Percentiles rank a stretch among this genome's conserved stretches.
These are phyloP conservation scores for Papilio helenus DNA, from an alignment of 1,140 invertebrate species.

Conservation along the genomic window DNA sequence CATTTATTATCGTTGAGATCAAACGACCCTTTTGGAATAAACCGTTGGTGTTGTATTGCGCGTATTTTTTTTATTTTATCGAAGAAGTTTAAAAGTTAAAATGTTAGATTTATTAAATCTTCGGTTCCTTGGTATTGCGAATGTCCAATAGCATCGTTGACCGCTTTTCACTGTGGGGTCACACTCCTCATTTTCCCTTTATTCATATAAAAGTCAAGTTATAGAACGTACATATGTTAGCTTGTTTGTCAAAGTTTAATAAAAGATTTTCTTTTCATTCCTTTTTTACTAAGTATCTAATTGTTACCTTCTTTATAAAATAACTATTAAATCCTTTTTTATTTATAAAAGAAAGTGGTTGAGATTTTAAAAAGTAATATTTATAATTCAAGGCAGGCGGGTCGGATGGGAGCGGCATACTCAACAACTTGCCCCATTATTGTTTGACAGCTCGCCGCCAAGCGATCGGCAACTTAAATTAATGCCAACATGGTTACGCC, in stretches of 20 bases:
- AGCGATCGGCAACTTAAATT: constrained; percentile 78
- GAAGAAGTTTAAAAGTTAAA: neutral
- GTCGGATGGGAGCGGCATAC: constrained; percentile 61
- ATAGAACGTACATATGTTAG: too few relatives aligned
- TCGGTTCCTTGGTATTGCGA: too few relatives aligned
- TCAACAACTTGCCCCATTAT: constrained; percentile 65
- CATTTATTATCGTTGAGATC: constrained; percentile 36
- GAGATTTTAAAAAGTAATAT: constrained; percentile 62
- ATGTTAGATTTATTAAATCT: neutral
- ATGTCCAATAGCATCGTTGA: too few relatives aligned
- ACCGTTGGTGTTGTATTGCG: neutral
- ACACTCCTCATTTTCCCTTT: too few relatives aligned
- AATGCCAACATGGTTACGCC: constrained; percentile 65
- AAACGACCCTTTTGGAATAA: constrained; percentile 38
- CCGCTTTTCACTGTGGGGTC: too few relatives aligned
- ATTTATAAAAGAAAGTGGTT: constrained; percentile 20
- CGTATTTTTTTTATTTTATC: constrained; percentile 2
- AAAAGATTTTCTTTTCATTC: too few relatives aligned
- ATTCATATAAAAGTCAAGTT: too few relatives aligned
- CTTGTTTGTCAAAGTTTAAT: too few relatives aligned
- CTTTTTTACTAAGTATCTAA: too few relatives aligned
- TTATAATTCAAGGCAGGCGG: constrained; percentile 64
- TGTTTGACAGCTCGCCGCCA: constrained; percentile 67
- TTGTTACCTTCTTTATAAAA: neutral
- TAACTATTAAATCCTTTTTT: neutral